phyloP scores from a whole-genome alignment of 1,140 invertebrate species.

The Heliconius hermathena region DNA sequence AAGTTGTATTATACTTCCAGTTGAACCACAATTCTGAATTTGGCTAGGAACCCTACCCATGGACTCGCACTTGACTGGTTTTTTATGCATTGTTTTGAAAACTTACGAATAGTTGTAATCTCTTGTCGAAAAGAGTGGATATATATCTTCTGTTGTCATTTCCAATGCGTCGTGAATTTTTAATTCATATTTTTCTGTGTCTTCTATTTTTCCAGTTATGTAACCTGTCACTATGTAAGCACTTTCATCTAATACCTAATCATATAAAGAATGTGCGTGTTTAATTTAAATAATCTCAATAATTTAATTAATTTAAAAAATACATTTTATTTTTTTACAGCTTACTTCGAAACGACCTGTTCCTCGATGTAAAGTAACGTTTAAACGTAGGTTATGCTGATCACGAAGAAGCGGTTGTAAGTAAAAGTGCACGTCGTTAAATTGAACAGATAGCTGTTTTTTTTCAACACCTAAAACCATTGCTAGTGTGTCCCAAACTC shows the following conservation, averaged over 20 bases:
- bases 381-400: constrained; percentile 41
- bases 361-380: constrained; percentile 46
- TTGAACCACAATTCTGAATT: too few species aligned
- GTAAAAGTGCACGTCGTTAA: constrained; percentile 49
- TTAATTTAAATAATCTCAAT: not conserved
- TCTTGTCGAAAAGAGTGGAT: constrained; percentile 40
- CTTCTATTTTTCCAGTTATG: constrained; percentile 2
- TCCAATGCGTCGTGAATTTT: constrained; percentile 15
- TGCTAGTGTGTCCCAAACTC: constrained; percentile 58
- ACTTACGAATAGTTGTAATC: constrained; percentile 45
- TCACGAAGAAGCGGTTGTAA: constrained; percentile 51
- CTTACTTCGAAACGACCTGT: constrained; percentile 59
- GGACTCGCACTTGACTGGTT: too few species aligned
- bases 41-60: too few species aligned
- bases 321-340: not conserved
- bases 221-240: constrained; percentile 40
- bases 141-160: constrained; percentile 40
- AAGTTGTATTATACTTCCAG: too few species aligned
- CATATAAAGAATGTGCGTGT: not conserved
- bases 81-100: not conserved
- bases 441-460: constrained; percentile 48
- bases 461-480: constrained; percentile 45
- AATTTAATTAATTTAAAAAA: not conserved
- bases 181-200: not conserved
- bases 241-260: constrained; percentile 44